These are phyloP conservation scores for Lepidurus apus DNA, from an alignment of 1,140 invertebrate species.

Conservation along the genomic window DNA sequence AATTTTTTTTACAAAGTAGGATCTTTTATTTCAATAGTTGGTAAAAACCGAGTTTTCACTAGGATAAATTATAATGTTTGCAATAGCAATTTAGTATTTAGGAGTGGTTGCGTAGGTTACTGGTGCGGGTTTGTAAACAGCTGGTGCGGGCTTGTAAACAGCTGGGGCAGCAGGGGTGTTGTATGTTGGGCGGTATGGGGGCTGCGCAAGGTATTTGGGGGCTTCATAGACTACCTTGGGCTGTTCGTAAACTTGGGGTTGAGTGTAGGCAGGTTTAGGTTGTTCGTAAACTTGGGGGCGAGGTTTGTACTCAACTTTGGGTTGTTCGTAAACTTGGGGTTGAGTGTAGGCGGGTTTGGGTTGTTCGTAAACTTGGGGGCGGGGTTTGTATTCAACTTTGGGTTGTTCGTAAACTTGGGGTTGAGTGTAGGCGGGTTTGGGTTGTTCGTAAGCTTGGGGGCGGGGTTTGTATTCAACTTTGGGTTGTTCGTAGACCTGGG, in stretches of 20 bases:
- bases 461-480: neutral
- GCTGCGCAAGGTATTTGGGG: neutral
- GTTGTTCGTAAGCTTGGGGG: neutral
- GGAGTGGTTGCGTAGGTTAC: neutral
- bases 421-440: neutral
- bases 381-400: slow-evolving; percentile 2
- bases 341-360: neutral
- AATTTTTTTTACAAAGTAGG: neutral
- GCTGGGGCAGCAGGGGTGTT: neutral
- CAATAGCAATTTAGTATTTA: neutral
- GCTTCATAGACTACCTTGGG: neutral
- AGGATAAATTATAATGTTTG: neutral
- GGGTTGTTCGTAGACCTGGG: neutral
- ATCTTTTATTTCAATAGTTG: neutral
- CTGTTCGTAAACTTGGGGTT: neutral
- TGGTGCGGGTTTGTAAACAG: neutral
- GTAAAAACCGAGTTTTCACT: neutral
- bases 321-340: neutral
- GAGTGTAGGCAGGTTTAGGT: neutral
- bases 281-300: neutral
- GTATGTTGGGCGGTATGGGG: neutral
- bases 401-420: neutral
- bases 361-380: neutral
- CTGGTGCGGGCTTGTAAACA: neutral
- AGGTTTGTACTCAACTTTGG: neutral